A percentile compares a stretch with the other conserved stretches of the same genome.
Conservation (phyloP, 2,888 invertebrate species). For the Hirtodrosophila histrioides region DNA sequence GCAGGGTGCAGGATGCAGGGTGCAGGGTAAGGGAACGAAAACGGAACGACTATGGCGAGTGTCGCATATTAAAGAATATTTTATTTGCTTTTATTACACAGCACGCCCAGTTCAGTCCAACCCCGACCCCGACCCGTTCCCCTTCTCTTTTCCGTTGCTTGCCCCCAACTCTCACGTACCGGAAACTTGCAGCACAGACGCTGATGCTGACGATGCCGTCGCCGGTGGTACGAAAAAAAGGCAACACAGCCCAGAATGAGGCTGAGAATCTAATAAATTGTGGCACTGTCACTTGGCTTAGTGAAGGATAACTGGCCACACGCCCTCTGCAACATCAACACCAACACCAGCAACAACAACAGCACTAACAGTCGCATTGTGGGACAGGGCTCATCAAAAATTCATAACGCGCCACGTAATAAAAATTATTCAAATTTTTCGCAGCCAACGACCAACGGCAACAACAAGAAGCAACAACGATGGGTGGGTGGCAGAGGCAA, state of each 20-base stretch:
- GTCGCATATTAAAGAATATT: constrained; percentile 79
- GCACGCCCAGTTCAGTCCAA: constrained; percentile 53
- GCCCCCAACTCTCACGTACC: constrained; percentile 46
- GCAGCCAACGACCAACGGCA: constrained; percentile 43
- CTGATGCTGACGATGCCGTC: constrained; percentile 39
- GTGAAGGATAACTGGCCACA: constrained; percentile 79
- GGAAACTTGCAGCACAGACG: constrained; percentile 76
- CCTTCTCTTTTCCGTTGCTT: neutral
- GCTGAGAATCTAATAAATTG: constrained; percentile 81
- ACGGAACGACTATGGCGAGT: constrained; percentile 62
- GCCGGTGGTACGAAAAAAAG: constrained; percentile 37
- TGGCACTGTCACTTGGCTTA: constrained; percentile 81
- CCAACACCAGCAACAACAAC: constrained; percentile 26
- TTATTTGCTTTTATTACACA: constrained; percentile 78
- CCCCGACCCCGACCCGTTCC: constrained; percentile 17
- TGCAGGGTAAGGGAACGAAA: neutral
- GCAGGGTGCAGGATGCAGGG: constrained; percentile 1
- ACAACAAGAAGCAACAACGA: neutral
- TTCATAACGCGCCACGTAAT: constrained; percentile 82
- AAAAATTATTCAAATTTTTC: constrained; percentile 83
- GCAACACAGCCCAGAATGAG: constrained; percentile 58
- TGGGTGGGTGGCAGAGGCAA: constrained; percentile 44
- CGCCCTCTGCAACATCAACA: constrained; percentile 57
- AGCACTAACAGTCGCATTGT: constrained; percentile 30
- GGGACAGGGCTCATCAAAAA: constrained; percentile 76